phyloP scores from a whole-genome alignment of 2,797 vertebrate genomes.

The Furcifer pardalis region DNA sequence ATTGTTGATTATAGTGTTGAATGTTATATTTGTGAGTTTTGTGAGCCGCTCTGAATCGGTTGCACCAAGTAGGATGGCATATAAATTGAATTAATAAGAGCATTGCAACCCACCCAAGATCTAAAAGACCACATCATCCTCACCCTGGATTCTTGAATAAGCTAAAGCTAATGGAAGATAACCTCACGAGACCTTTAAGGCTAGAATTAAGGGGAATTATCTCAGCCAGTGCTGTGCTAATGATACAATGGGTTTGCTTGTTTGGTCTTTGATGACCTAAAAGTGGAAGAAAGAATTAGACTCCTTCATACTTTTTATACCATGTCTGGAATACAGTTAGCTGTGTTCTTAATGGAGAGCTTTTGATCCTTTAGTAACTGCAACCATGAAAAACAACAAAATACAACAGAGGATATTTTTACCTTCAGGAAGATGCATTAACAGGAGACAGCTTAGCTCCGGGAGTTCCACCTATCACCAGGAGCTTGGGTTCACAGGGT shows the following conservation, averaged over 20 bases:
- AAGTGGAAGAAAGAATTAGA: neutral
- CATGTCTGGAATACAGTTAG: neutral
- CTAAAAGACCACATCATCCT: neutral
- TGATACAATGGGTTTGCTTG: slow-evolving; percentile 10
- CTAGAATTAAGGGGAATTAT: slow-evolving; percentile 33
- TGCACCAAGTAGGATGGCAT: too few relatives aligned
- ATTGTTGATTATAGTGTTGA: too few relatives aligned
- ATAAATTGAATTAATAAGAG: too few relatives aligned
- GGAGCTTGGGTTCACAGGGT: neutral
- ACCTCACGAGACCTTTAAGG: neutral
- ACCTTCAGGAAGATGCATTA: neutral
- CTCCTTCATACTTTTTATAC: neutral
- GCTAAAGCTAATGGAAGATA: slow-evolving; percentile 5
- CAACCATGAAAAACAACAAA: neutral
- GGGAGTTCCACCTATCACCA: neutral
- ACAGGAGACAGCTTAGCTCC: neutral
- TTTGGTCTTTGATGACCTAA: neutral
- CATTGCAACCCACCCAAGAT: neutral
- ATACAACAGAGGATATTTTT: neutral
- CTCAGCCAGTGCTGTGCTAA: slow-evolving; percentile 4
- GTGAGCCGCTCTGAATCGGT: too few relatives aligned
- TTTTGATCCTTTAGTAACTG: neutral
- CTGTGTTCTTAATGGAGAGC: neutral
- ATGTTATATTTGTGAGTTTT: too few relatives aligned
- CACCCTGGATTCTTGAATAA: neutral